Conservation (phyloP, 2,113 vertebrate species). For the Mesembrinibis cayennensis region DNA sequence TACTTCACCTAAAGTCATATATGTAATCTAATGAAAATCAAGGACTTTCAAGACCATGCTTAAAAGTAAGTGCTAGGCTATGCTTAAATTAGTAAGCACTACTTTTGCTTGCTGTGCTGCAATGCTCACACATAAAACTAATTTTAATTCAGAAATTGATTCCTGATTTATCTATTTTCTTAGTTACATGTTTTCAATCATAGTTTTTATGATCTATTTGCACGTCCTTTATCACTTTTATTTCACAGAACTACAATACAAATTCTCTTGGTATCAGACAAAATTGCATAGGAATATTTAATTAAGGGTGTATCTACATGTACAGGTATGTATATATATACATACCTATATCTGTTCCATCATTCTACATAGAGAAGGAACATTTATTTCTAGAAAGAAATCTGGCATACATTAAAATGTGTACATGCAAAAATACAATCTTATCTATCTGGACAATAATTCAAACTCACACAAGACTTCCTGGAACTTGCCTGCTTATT, state of each 20-base stretch:
- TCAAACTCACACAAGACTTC: background rate
- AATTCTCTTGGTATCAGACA: background rate
- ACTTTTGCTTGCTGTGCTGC: background rate
- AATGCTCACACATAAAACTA: background rate
- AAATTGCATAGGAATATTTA: background rate
- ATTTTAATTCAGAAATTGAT: background rate
- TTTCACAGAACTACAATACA: background rate
- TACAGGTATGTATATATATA: background rate
- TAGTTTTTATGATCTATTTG: background rate
- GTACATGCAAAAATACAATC: background rate
- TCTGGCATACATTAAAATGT: background rate
- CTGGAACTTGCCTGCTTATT: background rate
- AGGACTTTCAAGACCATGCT: background rate
- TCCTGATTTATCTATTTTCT: background rate
- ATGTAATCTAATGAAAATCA: background rate
- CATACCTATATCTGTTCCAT: background rate
- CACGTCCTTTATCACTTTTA: background rate
- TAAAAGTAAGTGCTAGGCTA: background rate
- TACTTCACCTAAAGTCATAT: background rate
- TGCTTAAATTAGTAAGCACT: background rate
- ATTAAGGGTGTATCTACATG: background rate
- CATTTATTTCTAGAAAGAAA: background rate
- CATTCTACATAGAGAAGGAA: background rate
- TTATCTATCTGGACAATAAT: background rate
- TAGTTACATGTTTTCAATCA: background rate